These are phyloP conservation scores for Phocides pigmalion DNA, from an alignment of 1,140 invertebrate genomes.

Conservation along the genomic window DNA sequence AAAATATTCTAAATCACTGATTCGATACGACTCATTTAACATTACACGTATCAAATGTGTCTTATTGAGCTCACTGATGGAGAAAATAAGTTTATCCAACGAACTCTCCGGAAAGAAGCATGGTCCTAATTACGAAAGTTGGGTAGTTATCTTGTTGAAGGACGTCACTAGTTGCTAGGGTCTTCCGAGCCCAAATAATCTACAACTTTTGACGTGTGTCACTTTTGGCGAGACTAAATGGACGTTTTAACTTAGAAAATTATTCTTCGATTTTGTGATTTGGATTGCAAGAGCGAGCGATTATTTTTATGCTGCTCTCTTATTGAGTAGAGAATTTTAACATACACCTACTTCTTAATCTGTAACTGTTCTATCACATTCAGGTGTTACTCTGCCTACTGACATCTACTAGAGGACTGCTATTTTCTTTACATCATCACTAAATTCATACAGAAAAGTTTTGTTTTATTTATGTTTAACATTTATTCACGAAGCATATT, in stretches of 20 bases:
- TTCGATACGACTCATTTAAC: too few species aligned
- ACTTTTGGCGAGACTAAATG: background rate
- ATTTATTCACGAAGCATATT: slow-evolving; percentile 3
- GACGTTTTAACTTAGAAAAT: background rate
- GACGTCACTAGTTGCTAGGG: background rate
- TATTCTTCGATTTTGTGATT: too few species aligned
- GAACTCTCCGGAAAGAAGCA: background rate
- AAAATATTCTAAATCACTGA: too few species aligned
- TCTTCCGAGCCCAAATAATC: background rate
- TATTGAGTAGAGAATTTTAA: too few species aligned
- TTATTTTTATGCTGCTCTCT: too few species aligned
- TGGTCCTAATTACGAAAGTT: slow-evolving; percentile 9
- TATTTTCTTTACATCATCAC: too few species aligned
- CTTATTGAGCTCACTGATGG: background rate
- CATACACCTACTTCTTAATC: too few species aligned
- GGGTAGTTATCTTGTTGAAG: slow-evolving; percentile 11
- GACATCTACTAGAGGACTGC: too few species aligned
- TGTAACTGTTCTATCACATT: too few species aligned
- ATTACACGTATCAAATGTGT: background rate
- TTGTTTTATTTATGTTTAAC: slow-evolving; percentile 9
- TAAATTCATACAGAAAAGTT: too few species aligned
- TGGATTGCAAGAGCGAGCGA: too few species aligned
- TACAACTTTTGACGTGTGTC: slow-evolving; percentile 1
- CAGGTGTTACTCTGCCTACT: too few species aligned
- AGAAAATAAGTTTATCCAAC: background rate